These are phyloP conservation scores for Boloria euphrosyne DNA, from an alignment of 2,888 invertebrate genomes.

Conservation along the genomic window DNA sequence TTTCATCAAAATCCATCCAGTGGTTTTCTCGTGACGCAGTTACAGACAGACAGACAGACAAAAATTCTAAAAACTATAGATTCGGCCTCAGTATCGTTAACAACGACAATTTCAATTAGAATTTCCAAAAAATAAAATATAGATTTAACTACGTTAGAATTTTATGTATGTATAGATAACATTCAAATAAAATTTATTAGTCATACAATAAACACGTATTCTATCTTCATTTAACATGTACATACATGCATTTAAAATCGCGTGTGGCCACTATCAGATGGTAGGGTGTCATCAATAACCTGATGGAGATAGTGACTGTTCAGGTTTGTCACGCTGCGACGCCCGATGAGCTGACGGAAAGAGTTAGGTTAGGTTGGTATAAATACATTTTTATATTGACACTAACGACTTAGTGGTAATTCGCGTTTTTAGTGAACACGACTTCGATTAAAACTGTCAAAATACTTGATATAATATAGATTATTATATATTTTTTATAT, in stretches of 20 bases:
- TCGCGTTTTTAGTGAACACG: too few species aligned
- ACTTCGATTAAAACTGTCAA: too few species aligned
- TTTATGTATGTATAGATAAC: too few species aligned
- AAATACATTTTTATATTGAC: slow-evolving; percentile 1
- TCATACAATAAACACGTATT: not conserved
- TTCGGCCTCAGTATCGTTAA: too few species aligned
- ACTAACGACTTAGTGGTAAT: not conserved
- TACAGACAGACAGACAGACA: too few species aligned
- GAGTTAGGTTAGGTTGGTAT: slow-evolving; percentile 20
- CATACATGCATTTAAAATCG: slow-evolving; percentile 15
- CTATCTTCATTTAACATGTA: slow-evolving; percentile 10
- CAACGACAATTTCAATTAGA: too few species aligned
- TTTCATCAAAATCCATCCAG: too few species aligned
- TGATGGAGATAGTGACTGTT: slow-evolving; percentile 27
- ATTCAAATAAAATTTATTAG: slow-evolving; percentile 6
- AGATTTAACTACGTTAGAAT: too few species aligned
- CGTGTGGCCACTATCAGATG: slow-evolving; percentile 24
- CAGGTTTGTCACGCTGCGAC: slow-evolving; percentile 17
- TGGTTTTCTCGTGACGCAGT: too few species aligned
- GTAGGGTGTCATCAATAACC: slow-evolving; percentile 29
- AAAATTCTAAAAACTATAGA: too few species aligned
- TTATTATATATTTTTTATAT: not conserved
- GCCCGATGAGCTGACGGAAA: slow-evolving; percentile 29
- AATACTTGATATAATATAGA: not conserved
- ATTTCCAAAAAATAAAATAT: too few species aligned